These are phyloP conservation scores for Pollenia angustigena DNA, from an alignment of 2,888 invertebrate genomes.

Conservation along the genomic window DNA sequence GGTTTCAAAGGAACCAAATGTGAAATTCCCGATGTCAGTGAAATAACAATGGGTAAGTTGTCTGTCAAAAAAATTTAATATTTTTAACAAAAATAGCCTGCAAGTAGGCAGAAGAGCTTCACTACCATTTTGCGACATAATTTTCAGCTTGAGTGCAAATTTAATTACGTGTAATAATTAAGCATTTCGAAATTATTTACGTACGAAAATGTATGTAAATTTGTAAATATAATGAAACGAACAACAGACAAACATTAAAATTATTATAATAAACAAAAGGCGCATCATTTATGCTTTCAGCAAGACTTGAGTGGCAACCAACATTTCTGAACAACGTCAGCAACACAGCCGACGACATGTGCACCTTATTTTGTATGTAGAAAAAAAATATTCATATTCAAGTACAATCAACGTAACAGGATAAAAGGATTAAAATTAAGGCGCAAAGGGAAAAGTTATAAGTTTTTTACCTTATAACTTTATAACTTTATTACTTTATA, in stretches of 20 bases:
- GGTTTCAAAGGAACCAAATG: constrained; percentile 90
- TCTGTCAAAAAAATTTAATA: constrained; percentile 51
- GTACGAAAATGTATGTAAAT: constrained; percentile 51
- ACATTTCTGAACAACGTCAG: constrained; percentile 14
- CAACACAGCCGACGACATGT: neutral
- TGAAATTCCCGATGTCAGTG: constrained; percentile 86
- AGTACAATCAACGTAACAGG: no score
- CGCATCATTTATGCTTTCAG: neutral
- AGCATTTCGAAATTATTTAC: constrained; percentile 78
- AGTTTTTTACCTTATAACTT: no score
- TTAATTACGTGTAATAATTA: constrained; percentile 81
- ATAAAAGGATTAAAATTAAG: no score
- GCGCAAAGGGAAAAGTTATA: no score
- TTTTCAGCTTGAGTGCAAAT: constrained; percentile 75
- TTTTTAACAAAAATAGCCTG: constrained; percentile 20
- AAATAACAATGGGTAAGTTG: constrained; percentile 82
- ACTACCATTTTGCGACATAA: constrained; percentile 50
- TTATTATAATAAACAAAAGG: constrained; percentile 1
- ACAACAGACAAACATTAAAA: neutral
- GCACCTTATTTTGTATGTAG: constrained; percentile 11
- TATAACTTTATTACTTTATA: no score
- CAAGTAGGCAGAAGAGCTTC: neutral
- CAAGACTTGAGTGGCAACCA: constrained; percentile 25
- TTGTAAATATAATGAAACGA: neutral
- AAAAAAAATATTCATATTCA: neutral